A percentile compares a stretch with the other conserved stretches of the same genome.
Evolutionary conservation across 1,140 invertebrate genomes (phyloP).

Genomic region (Lordiphosa collinella): DNA sequence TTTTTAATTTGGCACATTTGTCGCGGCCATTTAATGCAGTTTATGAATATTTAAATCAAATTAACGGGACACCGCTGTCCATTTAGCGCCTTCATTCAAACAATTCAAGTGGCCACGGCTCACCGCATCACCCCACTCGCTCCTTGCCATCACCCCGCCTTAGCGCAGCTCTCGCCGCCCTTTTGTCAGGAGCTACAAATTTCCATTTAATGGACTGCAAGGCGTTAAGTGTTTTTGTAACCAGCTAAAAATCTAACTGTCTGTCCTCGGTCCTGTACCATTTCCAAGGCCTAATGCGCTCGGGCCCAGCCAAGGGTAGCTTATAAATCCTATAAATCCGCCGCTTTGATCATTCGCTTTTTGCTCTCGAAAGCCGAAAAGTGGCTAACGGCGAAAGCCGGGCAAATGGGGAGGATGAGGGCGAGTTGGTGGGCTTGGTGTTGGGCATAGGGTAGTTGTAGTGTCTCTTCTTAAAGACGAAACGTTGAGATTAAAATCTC

Average conservation of each 20-base stretch:
- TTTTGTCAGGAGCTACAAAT: slow-evolving; percentile 29
- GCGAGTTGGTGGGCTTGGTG: slow-evolving; percentile 1
- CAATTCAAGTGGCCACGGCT: slow-evolving; percentile 19
- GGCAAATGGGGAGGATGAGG: slow-evolving; percentile 22
- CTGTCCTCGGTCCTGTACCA: not conserved
- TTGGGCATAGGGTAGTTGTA: not conserved
- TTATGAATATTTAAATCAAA: slow-evolving; percentile 77
- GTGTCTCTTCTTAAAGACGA: no score
- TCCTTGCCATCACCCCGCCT: not conserved
- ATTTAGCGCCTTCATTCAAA: slow-evolving; percentile 31
- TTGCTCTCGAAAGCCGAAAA: slow-evolving; percentile 41
- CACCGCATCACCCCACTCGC: not conserved
- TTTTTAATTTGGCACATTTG: slow-evolving; percentile 55
- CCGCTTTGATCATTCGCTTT: slow-evolving; percentile 44
- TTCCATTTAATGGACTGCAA: slow-evolving; percentile 54
- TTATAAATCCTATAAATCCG: slow-evolving; percentile 53
- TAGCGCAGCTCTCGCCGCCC: not conserved
- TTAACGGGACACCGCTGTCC: slow-evolving; percentile 38
- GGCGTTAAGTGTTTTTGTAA: slow-evolving; percentile 55
- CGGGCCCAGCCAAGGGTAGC: slow-evolving; percentile 33
- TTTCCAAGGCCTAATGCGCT: slow-evolving; percentile 31
- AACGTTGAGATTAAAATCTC: no score
- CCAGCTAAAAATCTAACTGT: slow-evolving; percentile 31
- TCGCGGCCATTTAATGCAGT: slow-evolving; percentile 67
- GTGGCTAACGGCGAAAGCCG: slow-evolving; percentile 13